phyloP scores from a whole-genome alignment of 2,888 invertebrate genomes.

The Euzetes globulus region DNA sequence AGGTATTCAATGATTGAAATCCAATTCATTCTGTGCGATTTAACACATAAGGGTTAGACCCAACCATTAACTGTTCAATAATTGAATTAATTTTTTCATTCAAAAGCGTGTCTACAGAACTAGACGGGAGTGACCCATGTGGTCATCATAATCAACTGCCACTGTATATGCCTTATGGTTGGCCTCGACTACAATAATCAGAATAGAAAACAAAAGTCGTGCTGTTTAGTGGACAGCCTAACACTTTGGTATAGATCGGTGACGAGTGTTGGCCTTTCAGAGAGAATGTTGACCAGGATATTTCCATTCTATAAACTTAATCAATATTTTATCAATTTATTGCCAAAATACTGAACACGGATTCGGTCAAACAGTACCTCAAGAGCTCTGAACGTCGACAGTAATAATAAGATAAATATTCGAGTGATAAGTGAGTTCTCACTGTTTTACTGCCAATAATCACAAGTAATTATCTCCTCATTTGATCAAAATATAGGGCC shows the following conservation, averaged over 20 bases:
- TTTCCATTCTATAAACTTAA: too few species aligned
- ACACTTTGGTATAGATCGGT: constrained; percentile 21
- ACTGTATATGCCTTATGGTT: constrained; percentile 24
- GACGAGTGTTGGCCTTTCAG: not conserved
- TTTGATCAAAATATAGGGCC: not conserved
- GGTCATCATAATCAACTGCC: constrained; percentile 9
- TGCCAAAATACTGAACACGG: not conserved
- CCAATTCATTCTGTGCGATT: constrained; percentile 14
- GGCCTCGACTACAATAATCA: constrained; percentile 11
- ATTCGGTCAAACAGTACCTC: not conserved
- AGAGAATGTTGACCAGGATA: constrained; percentile 13
- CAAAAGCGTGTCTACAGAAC: constrained; percentile 25
- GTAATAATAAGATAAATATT: not conserved
- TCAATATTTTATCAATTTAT: not conserved
- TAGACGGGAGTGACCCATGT: not conserved
- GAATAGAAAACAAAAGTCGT: constrained; percentile 3
- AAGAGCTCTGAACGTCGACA: constrained; percentile 17
- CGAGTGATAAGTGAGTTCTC: not conserved
- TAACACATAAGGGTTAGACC: not conserved
- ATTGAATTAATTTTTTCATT: not conserved
- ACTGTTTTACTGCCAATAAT: not conserved
- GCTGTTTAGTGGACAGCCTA: not conserved
- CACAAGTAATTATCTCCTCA: not conserved
- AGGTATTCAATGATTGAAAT: constrained; percentile 27
- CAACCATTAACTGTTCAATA: not conserved